A percentile compares a stretch with the other conserved stretches of the same genome.
Conservation (phyloP, 2,797 vertebrate species). For the Syndactyla subalaris region DNA sequence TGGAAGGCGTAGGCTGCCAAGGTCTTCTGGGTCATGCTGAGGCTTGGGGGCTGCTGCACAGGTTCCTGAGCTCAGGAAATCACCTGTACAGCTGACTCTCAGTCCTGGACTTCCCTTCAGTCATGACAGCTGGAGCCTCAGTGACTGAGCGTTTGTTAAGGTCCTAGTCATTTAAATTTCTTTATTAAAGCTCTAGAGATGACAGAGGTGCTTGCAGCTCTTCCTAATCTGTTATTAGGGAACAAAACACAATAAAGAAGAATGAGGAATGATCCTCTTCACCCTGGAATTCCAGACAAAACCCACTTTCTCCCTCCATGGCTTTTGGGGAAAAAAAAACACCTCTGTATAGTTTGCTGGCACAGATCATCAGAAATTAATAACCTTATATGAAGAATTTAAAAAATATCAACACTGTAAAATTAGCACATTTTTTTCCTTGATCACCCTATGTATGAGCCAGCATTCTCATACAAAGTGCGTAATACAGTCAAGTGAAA, state of each 20-base stretch:
- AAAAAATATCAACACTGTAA: background rate
- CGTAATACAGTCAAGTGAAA: background rate
- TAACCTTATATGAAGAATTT: background rate
- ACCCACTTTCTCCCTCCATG: background rate
- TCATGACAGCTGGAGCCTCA: background rate
- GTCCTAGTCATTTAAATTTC: background rate
- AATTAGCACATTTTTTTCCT: background rate
- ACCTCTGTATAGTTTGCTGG: background rate
- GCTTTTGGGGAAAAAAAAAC: background rate
- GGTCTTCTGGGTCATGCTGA: background rate
- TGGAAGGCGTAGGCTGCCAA: background rate
- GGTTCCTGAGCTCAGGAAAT: background rate
- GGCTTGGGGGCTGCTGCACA: background rate
- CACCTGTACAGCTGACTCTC: background rate
- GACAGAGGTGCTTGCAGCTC: background rate
- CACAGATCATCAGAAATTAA: background rate
- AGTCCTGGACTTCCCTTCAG: background rate
- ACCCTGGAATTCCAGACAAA: background rate
- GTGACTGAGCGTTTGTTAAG: background rate
- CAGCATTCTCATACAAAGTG: background rate
- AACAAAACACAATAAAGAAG: background rate
- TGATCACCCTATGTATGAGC: background rate
- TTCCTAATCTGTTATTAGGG: background rate
- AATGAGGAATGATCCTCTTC: background rate
- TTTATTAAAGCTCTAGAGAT: background rate